Percentiles rank a stretch among this genome's conserved stretches.
Conservation (phyloP, 1,140 invertebrate species). For the Sitobion miscanthi region DNA sequence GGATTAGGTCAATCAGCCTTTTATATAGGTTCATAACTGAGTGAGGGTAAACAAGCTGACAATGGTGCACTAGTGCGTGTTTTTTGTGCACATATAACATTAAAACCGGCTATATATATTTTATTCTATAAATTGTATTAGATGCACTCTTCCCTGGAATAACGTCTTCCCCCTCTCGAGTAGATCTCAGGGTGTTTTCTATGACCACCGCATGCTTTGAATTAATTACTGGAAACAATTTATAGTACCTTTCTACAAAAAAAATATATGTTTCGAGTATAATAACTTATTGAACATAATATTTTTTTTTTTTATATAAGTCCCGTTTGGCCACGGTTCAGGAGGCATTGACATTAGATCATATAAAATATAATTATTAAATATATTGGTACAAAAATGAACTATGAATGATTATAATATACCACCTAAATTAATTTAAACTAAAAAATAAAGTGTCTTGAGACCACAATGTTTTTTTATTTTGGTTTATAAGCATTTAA, state of each 20-base stretch:
- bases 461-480: background rate
- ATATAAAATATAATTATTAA: background rate
- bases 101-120: conserved; percentile 6
- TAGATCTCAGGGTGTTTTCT: background rate
- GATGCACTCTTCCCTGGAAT: background rate
- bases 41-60: background rate
- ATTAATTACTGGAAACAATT: background rate
- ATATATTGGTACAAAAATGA: background rate
- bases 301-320: background rate
- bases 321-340: background rate
- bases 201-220: background rate
- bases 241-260: background rate
- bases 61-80: background rate
- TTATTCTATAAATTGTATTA: background rate
- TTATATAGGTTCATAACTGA: background rate
- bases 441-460: background rate
- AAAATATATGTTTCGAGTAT: background rate
- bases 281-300: background rate
- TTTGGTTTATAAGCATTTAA: too few species aligned
- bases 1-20: background rate
- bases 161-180: background rate
- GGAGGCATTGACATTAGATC: background rate
- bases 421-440: background rate
- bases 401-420: background rate
- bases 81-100: conserved; percentile 14